Base-by-base conservation (phyloP, 2,888 invertebrate species). In the Xanthorhoe spadicearia region DNA sequence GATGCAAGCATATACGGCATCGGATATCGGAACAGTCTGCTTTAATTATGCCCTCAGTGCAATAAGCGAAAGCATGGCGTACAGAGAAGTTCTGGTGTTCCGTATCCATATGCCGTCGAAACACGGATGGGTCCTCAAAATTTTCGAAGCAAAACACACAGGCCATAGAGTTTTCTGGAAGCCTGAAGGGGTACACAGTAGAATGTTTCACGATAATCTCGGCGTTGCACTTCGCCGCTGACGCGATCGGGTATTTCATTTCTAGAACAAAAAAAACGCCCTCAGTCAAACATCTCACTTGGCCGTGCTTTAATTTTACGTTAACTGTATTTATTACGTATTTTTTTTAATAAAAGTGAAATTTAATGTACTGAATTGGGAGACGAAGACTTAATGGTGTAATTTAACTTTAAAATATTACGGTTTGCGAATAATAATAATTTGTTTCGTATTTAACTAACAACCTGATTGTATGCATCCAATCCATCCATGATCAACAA, bases 181-280 rank as follows among this genome's bases (percentile, higher is more conserved):
- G 86, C 77, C 88, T 85, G 87, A 92, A 92, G 75, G 92, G 92
- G 83, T 89, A 91, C 66, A 87, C 92, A 65, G 92, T 92, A 4
- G 91, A 83, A 81, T 84, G 89, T 86, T 84, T 84, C 84, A 92
- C 85, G 71, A 92, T 82, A 71, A 86, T 71, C 85, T 88, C 87
- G 80, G 91, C 92, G 87, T 92, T 92, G 81, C 84, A 83, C 84
- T 85, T 89, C 77, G 17, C 79, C 75, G 67, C 66, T 32, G 85
- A 85, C 81, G 84, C 80, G 76, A 84, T 86, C 83, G 79, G 84
- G 80, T 85, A 80, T 83, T 85, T 75, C 75, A 74, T 74, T 79
- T 89, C 92, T 92, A 92, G 86, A 92, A 92, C 91, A 92, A 89
- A 92, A 89, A 91, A 91, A 91, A 91, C 85, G 86, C 28, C 75